These are phyloP conservation scores for Pristionchus exspectatus DNA, from an alignment of 2,888 invertebrate species.

Conservation along the genomic window DNA sequence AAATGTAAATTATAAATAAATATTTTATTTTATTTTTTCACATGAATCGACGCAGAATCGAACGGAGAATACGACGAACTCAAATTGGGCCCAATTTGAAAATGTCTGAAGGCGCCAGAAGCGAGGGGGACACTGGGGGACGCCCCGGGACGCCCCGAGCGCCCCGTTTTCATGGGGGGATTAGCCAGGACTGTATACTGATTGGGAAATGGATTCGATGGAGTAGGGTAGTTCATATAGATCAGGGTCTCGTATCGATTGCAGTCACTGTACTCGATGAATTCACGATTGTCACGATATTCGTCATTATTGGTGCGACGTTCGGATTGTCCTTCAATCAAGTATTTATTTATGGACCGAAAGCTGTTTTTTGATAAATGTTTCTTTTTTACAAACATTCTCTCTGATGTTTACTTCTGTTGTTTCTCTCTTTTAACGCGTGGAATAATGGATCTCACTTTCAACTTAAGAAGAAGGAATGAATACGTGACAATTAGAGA, in stretches of 20 bases:
- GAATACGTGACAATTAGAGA: constrained; percentile 77
- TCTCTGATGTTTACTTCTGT: too few relatives aligned
- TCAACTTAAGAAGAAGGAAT: constrained; percentile 75
- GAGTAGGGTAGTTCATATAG: background rate
- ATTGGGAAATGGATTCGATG: background rate
- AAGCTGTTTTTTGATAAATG: background rate
- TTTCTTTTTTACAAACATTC: background rate
- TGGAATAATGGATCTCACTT: constrained; percentile 63
- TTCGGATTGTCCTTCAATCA: constrained; percentile 39
- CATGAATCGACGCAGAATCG: too few relatives aligned
- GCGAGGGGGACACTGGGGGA: too few relatives aligned
- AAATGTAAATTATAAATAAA: too few relatives aligned
- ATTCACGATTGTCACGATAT: constrained; percentile 27
- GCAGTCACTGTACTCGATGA: constrained; percentile 29
- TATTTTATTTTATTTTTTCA: too few relatives aligned
- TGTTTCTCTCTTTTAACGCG: background rate
- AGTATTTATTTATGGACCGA: background rate
- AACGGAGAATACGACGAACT: too few relatives aligned
- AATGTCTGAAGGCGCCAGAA: too few relatives aligned
- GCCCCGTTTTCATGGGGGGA: too few relatives aligned
- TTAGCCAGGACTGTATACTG: too few relatives aligned
- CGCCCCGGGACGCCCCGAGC: too few relatives aligned
- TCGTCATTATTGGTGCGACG: constrained; percentile 33
- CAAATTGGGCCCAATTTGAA: too few relatives aligned
- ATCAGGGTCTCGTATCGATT: constrained; percentile 33